These are phyloP conservation scores for Axis porcinus DNA, from an alignment of 2,113 vertebrate genomes.

Conservation along the genomic window DNA sequence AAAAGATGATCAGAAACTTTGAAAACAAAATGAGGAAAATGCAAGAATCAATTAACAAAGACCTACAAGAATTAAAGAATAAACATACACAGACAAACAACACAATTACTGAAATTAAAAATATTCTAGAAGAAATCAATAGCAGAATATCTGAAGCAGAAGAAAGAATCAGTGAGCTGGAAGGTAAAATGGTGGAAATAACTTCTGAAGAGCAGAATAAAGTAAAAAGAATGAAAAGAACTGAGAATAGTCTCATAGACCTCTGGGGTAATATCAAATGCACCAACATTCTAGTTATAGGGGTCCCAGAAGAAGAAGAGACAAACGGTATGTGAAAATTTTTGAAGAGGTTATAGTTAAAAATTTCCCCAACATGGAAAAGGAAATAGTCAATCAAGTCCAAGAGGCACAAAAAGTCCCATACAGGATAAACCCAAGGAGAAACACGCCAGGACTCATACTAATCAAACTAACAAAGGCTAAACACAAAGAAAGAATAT, in stretches of 20 bases:
- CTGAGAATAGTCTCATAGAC: not conserved
- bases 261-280: not conserved
- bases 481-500: not conserved
- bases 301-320: not conserved
- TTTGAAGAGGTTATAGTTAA: not conserved
- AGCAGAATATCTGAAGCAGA: not conserved
- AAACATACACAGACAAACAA: not conserved
- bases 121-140: not conserved
- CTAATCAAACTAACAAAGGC: not conserved
- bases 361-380: not conserved
- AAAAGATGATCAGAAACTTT: not conserved
- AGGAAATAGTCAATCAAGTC: not conserved
- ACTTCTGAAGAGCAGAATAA: not conserved
- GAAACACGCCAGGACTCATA: not conserved
- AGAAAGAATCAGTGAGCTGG: not conserved
- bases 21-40: not conserved
- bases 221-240: not conserved
- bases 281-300: not conserved
- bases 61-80: not conserved
- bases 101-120: not conserved
- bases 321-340: not conserved
- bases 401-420: not conserved
- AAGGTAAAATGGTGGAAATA: not conserved
- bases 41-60: not conserved
- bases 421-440: not conserved